phyloP scores from a whole-genome alignment of 2,888 invertebrate species.

The Aromia moschata region DNA sequence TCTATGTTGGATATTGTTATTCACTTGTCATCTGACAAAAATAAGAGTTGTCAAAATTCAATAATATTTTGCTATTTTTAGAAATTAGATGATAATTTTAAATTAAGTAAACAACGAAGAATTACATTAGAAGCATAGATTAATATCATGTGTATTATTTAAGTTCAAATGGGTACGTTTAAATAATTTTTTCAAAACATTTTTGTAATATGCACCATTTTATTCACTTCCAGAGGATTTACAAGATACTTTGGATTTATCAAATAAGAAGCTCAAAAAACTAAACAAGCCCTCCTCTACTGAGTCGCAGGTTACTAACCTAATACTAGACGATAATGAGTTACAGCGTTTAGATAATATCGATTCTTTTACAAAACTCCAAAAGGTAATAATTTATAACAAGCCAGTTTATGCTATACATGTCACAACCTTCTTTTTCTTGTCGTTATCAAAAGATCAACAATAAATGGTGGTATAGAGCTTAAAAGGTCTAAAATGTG shows the following conservation, averaged over 20 bases:
- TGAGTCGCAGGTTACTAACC: conserved; percentile 73
- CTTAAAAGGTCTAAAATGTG: conserved; percentile 22
- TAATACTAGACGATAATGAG: conserved; percentile 88
- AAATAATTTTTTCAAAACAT: neutral
- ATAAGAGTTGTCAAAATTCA: conserved; percentile 25
- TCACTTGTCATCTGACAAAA: conserved; percentile 19
- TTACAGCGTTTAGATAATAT: conserved; percentile 87
- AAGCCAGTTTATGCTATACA: too few species aligned
- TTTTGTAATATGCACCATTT: neutral
- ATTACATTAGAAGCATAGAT: conserved; percentile 7
- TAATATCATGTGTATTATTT: conserved; percentile 25
- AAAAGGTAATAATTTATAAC: conserved; percentile 77
- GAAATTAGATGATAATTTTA: conserved; percentile 20
- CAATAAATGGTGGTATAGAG: too few species aligned
- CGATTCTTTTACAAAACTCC: conserved; percentile 80
- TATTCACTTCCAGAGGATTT: conserved; percentile 17
- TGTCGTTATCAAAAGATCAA: too few species aligned
- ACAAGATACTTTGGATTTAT: conserved; percentile 70
- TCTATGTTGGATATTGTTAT: conserved; percentile 1
- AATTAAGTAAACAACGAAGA: conserved; percentile 25
- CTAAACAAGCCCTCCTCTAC: conserved; percentile 77
- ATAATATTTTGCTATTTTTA: conserved; percentile 27
- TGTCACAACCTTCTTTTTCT: too few species aligned
- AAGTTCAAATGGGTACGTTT: conserved; percentile 33
- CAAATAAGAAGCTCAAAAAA: conserved; percentile 83